Evolutionary conservation across 1,140 invertebrate genomes (phyloP).

Genomic region (Papilio helenus): DNA sequence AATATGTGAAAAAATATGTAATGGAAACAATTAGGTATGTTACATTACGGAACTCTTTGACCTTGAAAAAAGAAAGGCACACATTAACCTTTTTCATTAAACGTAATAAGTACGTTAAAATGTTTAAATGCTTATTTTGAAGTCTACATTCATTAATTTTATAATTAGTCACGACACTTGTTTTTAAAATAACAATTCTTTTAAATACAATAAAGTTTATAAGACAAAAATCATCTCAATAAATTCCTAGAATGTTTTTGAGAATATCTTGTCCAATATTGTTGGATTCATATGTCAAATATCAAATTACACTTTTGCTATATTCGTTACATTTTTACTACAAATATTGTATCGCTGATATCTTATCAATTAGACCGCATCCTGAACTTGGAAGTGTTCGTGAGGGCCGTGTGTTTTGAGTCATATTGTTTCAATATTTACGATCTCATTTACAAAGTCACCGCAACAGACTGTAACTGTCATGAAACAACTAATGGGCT

Average conservation of each 20-base stretch:
- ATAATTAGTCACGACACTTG: no score
- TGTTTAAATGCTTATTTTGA: no score
- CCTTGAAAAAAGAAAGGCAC: slow-evolving; percentile 6
- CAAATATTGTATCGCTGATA: background rate
- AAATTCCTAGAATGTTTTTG: no score
- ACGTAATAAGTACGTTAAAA: background rate
- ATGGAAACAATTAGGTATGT: background rate
- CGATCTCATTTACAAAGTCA: slow-evolving; percentile 43
- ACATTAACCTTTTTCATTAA: slow-evolving; percentile 13
- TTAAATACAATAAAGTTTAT: no score
- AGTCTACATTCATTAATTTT: no score
- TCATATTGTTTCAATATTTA: slow-evolving; percentile 59
- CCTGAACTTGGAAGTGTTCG: slow-evolving; percentile 47
- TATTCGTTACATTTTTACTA: background rate
- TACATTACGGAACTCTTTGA: slow-evolving; percentile 11
- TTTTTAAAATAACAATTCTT: no score
- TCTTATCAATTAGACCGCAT: slow-evolving; percentile 47
- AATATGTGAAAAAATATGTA: slow-evolving; percentile 14
- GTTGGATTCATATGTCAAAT: background rate
- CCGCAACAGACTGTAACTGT: slow-evolving; percentile 59
- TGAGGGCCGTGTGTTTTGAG: slow-evolving; percentile 60
- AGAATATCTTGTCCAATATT: background rate
- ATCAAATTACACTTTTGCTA: background rate
- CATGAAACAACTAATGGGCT: slow-evolving; percentile 48
- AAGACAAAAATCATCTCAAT: no score